Evolutionary conservation across 1,140 invertebrate genomes (phyloP), one percentile per base, ranked within the genome.

Genomic region (Neoseiulus cucumeris): DNA sequence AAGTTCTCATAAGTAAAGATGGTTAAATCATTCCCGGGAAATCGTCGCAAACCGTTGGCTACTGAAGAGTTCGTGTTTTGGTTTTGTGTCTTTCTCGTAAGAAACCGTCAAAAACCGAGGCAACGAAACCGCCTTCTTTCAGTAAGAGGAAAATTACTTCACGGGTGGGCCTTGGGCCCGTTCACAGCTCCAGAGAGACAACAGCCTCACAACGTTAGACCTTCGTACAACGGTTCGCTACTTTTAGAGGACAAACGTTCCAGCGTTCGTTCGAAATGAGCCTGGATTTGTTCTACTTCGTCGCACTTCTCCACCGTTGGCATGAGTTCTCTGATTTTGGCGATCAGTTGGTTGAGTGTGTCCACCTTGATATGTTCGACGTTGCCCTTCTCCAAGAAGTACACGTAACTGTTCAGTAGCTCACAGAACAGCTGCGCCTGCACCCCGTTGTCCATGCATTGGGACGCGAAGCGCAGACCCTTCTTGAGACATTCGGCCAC

Each of bases 401-500:
- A 91, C 42, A 94, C 83, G 75, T 96, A 96, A 71, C 91, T 83
- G 75, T 95, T 94, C 7, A 98, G 78, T 59, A 98, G 80, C 76
- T 97, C 93, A 18, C 94, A 89, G 74, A 92, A 89, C 1, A 98
- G 79, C 73, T 97, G 92, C 7, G 92, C 89, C 78, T 98, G 91
- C 22, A 97, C 91, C 2, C 87, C 86, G n/a, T 84, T 83, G 76
- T 98, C 94, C 87, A 98, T 91, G 71, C 94, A 98, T 70, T 98
- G 92, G 70, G 87, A 91, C 1, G 90, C 90, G 69, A 97, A 93
- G 68, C 89, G 84, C 0, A 91, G 83, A 5, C 89, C 91, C 76
- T 97, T 97, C 75, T 95, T 96, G 64, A 98, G 77, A 76, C 93
- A 98, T 72, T 98, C 94, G 44, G 92, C 78, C 0, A 95, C 93